phyloP scores from a whole-genome alignment of 2,797 vertebrate genomes.

The Luscinia luscinia region DNA sequence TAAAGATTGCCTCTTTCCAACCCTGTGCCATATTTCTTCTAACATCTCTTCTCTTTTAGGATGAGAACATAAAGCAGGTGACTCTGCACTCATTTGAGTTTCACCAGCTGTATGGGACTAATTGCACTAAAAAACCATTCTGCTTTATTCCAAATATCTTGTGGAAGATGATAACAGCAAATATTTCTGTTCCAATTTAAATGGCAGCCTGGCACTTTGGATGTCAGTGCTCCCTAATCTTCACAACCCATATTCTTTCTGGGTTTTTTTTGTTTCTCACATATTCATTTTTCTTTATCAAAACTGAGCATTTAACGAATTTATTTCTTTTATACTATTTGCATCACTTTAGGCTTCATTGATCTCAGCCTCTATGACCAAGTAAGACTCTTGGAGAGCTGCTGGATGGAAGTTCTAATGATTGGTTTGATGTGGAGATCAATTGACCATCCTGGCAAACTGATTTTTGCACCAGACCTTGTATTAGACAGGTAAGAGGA shows the following conservation, averaged over 20 bases:
- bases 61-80: not conserved
- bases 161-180: not conserved
- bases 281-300: not conserved
- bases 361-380: constrained; percentile 91
- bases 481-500: constrained; percentile 89
- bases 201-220: not conserved
- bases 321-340: constrained; percentile 1
- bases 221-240: not conserved
- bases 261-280: not conserved
- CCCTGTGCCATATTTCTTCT: not conserved
- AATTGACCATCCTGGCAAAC: constrained; percentile 92
- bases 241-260: not conserved
- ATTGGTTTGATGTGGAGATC: constrained; percentile 98
- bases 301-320: not conserved
- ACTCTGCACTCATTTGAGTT: not conserved
- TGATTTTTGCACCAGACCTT: constrained; percentile 95
- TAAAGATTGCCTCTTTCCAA: fast-evolving
- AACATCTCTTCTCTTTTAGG: not conserved
- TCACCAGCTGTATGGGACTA: not conserved
- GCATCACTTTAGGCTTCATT: constrained; percentile 84
- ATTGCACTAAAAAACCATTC: not conserved
- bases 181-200: not conserved
- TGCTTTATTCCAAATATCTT: not conserved
- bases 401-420: constrained; percentile 98
- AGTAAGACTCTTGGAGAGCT: constrained; percentile 94